Evolutionary conservation across 2,113 vertebrate genomes (phyloP).

Genomic region (Tragelaphus strepsiceros): DNA sequence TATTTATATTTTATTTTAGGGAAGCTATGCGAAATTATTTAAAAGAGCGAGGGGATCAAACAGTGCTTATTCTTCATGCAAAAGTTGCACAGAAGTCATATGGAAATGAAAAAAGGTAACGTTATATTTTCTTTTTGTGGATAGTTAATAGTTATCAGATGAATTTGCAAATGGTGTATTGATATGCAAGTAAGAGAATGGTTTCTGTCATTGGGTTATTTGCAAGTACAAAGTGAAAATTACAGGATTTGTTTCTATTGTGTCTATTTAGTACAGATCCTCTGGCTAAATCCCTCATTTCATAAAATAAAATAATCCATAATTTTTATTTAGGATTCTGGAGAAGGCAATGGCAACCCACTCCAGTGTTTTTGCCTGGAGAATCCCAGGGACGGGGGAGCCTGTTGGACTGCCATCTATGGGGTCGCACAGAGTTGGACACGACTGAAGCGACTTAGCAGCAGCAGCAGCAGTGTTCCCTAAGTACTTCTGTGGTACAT

Average conservation of each 20-base stretch:
- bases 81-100: constrained; percentile 99
- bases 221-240: neutral
- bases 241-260: neutral
- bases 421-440: too few species aligned
- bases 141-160: neutral
- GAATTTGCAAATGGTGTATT: neutral
- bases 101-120: constrained; percentile 98
- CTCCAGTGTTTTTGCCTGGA: too few species aligned
- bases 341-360: too few species aligned
- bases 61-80: constrained; percentile 98
- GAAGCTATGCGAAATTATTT: constrained; percentile 99
- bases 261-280: neutral
- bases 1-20: constrained; percentile 79
- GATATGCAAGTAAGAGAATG: neutral
- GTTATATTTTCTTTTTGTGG: neutral
- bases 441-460: too few species aligned
- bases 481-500: neutral
- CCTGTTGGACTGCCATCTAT: too few species aligned
- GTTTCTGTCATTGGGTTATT: neutral
- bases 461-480: neutral
- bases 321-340: neutral
- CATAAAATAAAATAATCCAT: constrained; percentile 7
- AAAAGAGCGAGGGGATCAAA: constrained; percentile 99
- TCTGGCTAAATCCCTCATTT: neutral
- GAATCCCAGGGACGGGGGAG: too few species aligned